These are phyloP conservation scores for Scomber japonicus DNA, from an alignment of 2,113 vertebrate genomes.

Conservation along the genomic window DNA sequence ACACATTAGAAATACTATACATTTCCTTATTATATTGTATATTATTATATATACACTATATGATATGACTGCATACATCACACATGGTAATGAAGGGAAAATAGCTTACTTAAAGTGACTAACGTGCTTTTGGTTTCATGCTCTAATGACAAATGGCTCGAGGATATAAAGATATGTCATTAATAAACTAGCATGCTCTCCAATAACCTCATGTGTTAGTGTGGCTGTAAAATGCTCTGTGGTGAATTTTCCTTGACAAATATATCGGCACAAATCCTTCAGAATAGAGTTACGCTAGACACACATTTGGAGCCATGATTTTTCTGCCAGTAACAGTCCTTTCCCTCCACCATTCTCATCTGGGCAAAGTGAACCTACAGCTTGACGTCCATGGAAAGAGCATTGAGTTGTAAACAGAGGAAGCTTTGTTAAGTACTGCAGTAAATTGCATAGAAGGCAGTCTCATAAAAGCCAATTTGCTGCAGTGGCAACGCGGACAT, in stretches of 20 bases:
- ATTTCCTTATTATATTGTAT: too few relatives aligned
- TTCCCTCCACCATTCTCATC: background rate
- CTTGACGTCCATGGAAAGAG: slow-evolving; percentile 64
- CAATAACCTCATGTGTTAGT: background rate
- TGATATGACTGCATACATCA: background rate
- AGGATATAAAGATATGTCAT: too few relatives aligned
- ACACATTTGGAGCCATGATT: background rate
- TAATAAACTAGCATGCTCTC: too few relatives aligned
- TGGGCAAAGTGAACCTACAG: slow-evolving; percentile 39
- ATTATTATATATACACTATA: too few relatives aligned
- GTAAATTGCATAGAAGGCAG: slow-evolving; percentile 74
- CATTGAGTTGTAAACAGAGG: slow-evolving; percentile 72
- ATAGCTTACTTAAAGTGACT: too few relatives aligned
- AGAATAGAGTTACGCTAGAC: background rate
- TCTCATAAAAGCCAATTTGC: slow-evolving; percentile 81
- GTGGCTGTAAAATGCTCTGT: background rate
- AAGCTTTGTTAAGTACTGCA: slow-evolving; percentile 79
- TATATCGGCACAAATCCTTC: background rate
- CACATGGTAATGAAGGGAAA: too few relatives aligned
- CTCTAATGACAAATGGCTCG: too few relatives aligned
- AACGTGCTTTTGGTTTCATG: too few relatives aligned
- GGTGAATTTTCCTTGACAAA: background rate
- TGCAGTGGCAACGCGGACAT: slow-evolving; percentile 63
- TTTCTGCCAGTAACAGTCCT: background rate
- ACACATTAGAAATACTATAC: background rate